Evolutionary conservation across 1,140 invertebrate species (phyloP).

Genomic region (Ganaspis sp.): DNA sequence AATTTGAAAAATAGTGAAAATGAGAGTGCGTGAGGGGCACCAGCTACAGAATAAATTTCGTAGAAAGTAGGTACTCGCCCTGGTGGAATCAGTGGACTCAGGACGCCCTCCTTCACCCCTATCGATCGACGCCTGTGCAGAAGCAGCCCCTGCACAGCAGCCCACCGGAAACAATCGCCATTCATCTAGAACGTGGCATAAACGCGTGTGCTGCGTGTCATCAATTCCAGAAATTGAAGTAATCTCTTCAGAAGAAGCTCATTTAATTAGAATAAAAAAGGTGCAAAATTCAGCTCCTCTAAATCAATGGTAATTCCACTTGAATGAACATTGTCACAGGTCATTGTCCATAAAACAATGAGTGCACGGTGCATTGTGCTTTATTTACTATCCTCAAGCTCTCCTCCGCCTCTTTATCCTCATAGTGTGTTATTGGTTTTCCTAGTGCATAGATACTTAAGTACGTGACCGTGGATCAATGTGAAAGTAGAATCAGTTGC

Average conservation of each 20-base stretch:
- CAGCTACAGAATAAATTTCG: slow-evolving; percentile 5
- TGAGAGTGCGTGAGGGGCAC: background rate
- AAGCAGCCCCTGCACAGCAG: slow-evolving; percentile 45
- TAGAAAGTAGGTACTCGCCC: slow-evolving; percentile 32
- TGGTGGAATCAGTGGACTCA: slow-evolving; percentile 44
- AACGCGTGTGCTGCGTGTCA: slow-evolving; percentile 35
- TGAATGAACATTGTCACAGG: background rate
- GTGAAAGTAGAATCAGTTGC: slow-evolving; percentile 1
- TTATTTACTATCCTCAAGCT: slow-evolving; percentile 6
- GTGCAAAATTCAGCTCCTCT: background rate
- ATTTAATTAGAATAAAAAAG: background rate
- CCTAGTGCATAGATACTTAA: slow-evolving; percentile 6
- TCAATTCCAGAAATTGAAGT: background rate
- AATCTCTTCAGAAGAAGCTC: background rate
- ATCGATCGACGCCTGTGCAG: slow-evolving; percentile 60
- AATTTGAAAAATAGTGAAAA: background rate
- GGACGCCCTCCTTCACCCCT: slow-evolving; percentile 55
- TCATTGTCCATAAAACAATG: background rate
- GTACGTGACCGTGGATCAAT: slow-evolving; percentile 9
- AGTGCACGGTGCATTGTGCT: background rate
- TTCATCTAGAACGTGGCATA: slow-evolving; percentile 53
- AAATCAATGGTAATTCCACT: background rate
- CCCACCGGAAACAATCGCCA: slow-evolving; percentile 56
- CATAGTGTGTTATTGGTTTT: slow-evolving; percentile 18
- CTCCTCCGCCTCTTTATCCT: background rate